These are phyloP conservation scores for Gnatocerus cornutus DNA, from an alignment of 2,888 invertebrate genomes.

Conservation along the genomic window DNA sequence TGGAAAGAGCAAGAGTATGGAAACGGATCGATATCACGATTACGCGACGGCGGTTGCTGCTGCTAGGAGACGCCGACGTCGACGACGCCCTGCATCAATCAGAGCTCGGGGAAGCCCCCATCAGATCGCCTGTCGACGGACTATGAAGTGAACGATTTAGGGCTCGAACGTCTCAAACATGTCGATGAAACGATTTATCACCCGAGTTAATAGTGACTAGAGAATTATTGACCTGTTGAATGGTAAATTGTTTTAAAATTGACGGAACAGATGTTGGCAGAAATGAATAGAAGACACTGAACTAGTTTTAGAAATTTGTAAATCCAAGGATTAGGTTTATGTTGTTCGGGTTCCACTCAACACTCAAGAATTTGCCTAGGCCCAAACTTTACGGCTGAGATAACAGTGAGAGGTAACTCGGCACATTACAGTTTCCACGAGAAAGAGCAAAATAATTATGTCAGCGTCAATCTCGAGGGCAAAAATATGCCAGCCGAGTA, in stretches of 20 bases:
- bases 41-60: conserved; percentile 46
- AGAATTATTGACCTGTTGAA: conserved; percentile 44
- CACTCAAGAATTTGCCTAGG: conserved; percentile 10
- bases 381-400: conserved; percentile 26
- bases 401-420: conserved; percentile 10
- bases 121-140: conserved; percentile 33
- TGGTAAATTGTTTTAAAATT: conserved; percentile 30
- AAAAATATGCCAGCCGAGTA: conserved; percentile 7
- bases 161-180: conserved; percentile 30
- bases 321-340: too few relatives aligned
- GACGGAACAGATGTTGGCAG: background rate
- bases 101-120: conserved; percentile 44
- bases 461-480: conserved; percentile 14
- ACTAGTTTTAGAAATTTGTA: background rate
- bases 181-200: conserved; percentile 37
- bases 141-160: conserved; percentile 28
- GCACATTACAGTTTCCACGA: conserved; percentile 25
- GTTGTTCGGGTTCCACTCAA: background rate
- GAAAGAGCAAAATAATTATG: conserved; percentile 24
- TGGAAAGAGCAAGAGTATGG: conserved; percentile 49
- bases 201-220: conserved; percentile 18
- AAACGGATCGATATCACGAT: conserved; percentile 50
- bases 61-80: conserved; percentile 47
- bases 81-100: conserved; percentile 55
- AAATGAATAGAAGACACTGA: background rate